Conservation (phyloP, 92 coral and sea anemone species). For the Heliopora coerulea region DNA sequence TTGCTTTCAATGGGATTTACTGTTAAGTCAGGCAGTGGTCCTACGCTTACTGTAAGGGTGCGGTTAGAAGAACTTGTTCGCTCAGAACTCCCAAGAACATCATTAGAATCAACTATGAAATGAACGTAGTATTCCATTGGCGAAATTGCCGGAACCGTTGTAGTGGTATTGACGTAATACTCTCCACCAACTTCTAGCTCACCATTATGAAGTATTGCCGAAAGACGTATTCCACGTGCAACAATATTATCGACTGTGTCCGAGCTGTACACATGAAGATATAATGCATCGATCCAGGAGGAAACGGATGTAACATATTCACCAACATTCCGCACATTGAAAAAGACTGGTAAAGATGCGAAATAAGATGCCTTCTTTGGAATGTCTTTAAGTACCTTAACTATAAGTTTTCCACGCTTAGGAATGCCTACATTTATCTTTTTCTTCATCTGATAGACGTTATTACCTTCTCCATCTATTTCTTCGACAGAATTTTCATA, state of each 20-base stretch:
- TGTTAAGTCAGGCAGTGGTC: constrained; percentile 64
- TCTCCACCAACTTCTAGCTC: background rate
- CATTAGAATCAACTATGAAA: background rate
- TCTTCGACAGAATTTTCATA: background rate
- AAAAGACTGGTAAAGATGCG: background rate
- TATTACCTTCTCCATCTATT: constrained; percentile 4
- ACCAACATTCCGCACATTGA: constrained; percentile 1
- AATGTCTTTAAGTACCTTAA: background rate
- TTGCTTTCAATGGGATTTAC: constrained; percentile 46
- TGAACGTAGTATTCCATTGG: background rate
- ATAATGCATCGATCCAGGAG: background rate
- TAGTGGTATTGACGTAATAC: background rate
- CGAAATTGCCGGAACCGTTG: background rate
- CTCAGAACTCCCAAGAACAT: background rate
- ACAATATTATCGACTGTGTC: background rate
- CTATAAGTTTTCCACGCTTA: background rate
- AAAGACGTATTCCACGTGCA: background rate
- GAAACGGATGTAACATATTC: background rate
- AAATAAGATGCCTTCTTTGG: background rate
- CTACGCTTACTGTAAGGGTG: constrained; percentile 9
- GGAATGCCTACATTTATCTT: background rate
- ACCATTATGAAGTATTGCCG: background rate
- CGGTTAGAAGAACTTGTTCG: background rate
- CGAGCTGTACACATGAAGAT: background rate
- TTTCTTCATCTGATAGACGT: background rate